Evolutionary conservation across 2,888 invertebrate species (phyloP).

Genomic region (Kryphioiulus occultus): DNA sequence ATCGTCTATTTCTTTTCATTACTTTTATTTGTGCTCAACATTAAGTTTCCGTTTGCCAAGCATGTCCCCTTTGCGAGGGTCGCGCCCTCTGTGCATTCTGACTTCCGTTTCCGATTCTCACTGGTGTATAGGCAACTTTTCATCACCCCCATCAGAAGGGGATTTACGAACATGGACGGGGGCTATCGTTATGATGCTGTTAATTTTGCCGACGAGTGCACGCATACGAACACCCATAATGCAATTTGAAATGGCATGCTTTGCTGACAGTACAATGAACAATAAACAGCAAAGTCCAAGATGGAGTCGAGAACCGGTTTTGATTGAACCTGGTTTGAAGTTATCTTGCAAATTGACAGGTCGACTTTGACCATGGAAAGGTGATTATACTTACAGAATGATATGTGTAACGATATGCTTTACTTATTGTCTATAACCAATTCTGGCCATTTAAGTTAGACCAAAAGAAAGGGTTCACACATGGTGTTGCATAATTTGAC

Average conservation of each 20-base stretch:
- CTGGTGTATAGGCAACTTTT: neutral
- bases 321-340: neutral
- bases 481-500: too few relatives aligned
- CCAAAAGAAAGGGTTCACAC: too few relatives aligned
- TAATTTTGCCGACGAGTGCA: neutral
- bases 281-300: neutral
- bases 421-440: too few relatives aligned
- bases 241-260: neutral
- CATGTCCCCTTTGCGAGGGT: neutral
- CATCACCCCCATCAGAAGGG: constrained; percentile 32
- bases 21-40: constrained; percentile 35
- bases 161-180: neutral
- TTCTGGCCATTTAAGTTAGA: too few relatives aligned
- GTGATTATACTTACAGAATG: too few relatives aligned
- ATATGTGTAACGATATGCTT: too few relatives aligned
- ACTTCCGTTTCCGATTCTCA: neutral
- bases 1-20: constrained; percentile 21
- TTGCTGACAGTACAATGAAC: neutral
- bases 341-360: neutral
- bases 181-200: neutral
- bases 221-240: neutral
- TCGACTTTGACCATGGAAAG: too few relatives aligned
- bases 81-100: neutral
- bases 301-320: neutral
- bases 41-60: neutral